Percentiles rank a stretch among this genome's conserved stretches.
Conservation (phyloP, 2,888 invertebrate species). For the Unio delphinus region DNA sequence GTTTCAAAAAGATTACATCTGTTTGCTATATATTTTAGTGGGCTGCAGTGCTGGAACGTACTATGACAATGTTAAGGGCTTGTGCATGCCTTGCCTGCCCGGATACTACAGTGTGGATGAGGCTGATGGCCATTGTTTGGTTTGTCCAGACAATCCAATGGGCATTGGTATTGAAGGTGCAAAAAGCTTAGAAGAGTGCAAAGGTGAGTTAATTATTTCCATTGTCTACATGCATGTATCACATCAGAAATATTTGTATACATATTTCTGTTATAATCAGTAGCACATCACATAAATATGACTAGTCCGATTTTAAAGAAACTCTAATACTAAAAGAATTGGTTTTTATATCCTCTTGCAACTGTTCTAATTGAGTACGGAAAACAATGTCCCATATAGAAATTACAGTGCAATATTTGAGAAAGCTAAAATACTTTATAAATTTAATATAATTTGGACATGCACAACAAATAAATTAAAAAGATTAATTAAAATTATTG, state of each 20-base stretch:
- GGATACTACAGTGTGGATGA: slow-evolving; percentile 69
- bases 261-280: not conserved
- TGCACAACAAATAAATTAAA: too few relatives aligned
- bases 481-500: too few relatives aligned
- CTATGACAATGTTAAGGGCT: slow-evolving; percentile 45
- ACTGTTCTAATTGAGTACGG: too few relatives aligned
- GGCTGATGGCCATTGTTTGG: slow-evolving; percentile 59
- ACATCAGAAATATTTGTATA: not conserved
- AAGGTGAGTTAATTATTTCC: slow-evolving; percentile 38
- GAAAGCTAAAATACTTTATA: too few relatives aligned
- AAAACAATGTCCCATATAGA: too few relatives aligned
- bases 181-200: slow-evolving; percentile 50
- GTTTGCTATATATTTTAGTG: slow-evolving; percentile 51
- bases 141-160: slow-evolving; percentile 49
- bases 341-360: too few relatives aligned
- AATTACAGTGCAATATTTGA: too few relatives aligned
- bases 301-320: too few relatives aligned
- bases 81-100: slow-evolving; percentile 63
- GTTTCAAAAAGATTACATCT: too few relatives aligned
- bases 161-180: slow-evolving; percentile 63
- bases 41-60: slow-evolving; percentile 68
- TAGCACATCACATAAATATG: too few relatives aligned
- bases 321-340: too few relatives aligned
- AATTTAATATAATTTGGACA: too few relatives aligned
- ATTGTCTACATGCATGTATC: not conserved